phyloP scores from a whole-genome alignment of 2,113 vertebrate genomes.

The Patagioenas fasciata region DNA sequence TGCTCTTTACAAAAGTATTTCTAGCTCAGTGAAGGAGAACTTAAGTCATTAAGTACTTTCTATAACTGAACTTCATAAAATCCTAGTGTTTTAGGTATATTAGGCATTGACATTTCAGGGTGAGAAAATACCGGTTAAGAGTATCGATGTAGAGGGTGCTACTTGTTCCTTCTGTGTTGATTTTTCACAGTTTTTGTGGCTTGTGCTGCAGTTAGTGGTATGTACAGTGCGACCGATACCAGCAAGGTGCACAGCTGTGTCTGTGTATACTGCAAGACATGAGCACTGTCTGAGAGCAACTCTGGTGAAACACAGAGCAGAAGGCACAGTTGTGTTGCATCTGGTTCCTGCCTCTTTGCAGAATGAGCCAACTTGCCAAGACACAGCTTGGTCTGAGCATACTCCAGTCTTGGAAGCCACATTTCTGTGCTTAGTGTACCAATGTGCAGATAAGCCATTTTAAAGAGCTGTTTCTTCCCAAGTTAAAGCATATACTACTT shows the following conservation, averaged over 20 bases:
- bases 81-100: neutral
- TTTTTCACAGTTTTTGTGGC: neutral
- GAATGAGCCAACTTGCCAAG: neutral
- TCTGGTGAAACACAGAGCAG: neutral
- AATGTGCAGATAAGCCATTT: neutral
- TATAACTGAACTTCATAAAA: neutral
- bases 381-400: neutral
- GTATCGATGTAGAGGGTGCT: neutral
- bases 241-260: neutral
- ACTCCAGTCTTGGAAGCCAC: neutral
- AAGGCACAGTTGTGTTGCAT: neutral
- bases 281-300: neutral
- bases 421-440: neutral
- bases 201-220: fast-evolving
- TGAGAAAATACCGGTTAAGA: neutral
- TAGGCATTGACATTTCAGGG: neutral
- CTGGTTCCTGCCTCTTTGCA: neutral
- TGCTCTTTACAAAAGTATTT: neutral
- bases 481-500: neutral
- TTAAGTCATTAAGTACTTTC: neutral
- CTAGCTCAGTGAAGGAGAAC: neutral
- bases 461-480: neutral
- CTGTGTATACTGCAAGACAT: neutral
- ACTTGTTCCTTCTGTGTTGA: neutral
- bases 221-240: fast-evolving